Base-by-base conservation (phyloP, 2,888 invertebrate genomes). In the Mesorhabditis sp. region DNA sequence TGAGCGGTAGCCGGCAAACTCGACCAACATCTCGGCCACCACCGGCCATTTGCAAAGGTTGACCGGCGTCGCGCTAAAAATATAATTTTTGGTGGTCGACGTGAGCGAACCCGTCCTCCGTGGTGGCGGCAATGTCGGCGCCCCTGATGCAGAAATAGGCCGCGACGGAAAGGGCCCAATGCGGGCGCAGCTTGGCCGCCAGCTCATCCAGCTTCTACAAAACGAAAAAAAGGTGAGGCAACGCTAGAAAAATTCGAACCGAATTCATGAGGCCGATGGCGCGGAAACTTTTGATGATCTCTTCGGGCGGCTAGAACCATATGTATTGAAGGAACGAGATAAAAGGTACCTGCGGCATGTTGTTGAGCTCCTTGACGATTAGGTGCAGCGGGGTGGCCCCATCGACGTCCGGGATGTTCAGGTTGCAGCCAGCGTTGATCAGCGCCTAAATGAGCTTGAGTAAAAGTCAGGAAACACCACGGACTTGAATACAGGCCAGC, bases 141-240 rank as follows among this genome's bases (percentile, higher is more conserved):
- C 78, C 78, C 62, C 74, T 72, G n/a, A 74, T 61, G 41, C 71
- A 71, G 65, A 78, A 65, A 67, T 73, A 78, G 63, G 75, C 75
- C 4, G 72, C 43, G 4, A 73, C 72, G n/a, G 78, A 75, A 62
- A 78, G 72, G 28, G 74, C 75, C 78, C 78, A 78, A 28, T 75
- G 72, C 3, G 78, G 78, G 44, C 74, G 69, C 42, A 75, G 69
- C 67, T 74, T 66, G 62, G 72, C 72, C 13, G 76, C 75, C 73
- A 78, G 73, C 45, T 78, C 76, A 65, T 76, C 78, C 45, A 78
- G 69, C 42, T 75, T 74, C 74, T 73, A 13, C 4, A 73, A 63
- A 13, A 28, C 43, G 15, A 42, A 69, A n/a, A 15, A 41, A n/a
- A 43, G 5, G 15, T 4, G 61, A 10, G 13, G 61, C 6, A 58